phyloP scores from a whole-genome alignment of 2,797 vertebrate species.

The Astyanax mexicanus region DNA sequence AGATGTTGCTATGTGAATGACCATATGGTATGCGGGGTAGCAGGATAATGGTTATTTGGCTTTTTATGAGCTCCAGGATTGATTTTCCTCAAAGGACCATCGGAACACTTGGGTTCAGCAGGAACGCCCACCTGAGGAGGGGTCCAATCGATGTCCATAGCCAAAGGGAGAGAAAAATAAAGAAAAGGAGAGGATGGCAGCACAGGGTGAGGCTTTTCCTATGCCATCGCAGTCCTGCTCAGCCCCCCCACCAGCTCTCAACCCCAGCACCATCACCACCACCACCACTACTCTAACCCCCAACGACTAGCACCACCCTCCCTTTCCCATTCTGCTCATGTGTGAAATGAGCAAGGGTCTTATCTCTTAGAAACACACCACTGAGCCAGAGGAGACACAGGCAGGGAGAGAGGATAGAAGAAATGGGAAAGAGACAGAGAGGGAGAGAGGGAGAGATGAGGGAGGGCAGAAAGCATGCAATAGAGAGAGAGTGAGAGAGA shows the following conservation, averaged over 20 bases:
- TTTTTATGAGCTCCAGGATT: slow-evolving; percentile 3
- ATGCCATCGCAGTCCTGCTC: slow-evolving; percentile 43
- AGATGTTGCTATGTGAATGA: slow-evolving; percentile 3
- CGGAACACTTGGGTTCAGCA: slow-evolving; percentile 20
- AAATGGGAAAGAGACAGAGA: slow-evolving; percentile 56
- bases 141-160: slow-evolving; percentile 41
- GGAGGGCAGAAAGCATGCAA: slow-evolving; percentile 53
- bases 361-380: slow-evolving; percentile 86
- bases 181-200: slow-evolving; percentile 10
- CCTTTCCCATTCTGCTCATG: slow-evolving; percentile 79
- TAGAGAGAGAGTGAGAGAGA: slow-evolving; percentile 47
- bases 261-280: slow-evolving; percentile 43
- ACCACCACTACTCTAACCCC: slow-evolving; percentile 49
- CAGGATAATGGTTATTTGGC: not conserved
- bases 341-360: slow-evolving; percentile 86
- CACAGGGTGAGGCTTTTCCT: slow-evolving; percentile 35
- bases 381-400: slow-evolving; percentile 81
- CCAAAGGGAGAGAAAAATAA: slow-evolving; percentile 29
- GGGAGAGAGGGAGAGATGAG: slow-evolving; percentile 50
- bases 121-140: slow-evolving; percentile 37
- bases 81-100: slow-evolving; percentile 6
- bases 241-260: slow-evolving; percentile 43
- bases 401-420: slow-evolving; percentile 68
- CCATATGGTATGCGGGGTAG: not conserved
- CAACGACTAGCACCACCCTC: slow-evolving; percentile 55